Evolutionary conservation across 2,888 invertebrate genomes (phyloP).

Genomic region (Electrophaes corylata): DNA sequence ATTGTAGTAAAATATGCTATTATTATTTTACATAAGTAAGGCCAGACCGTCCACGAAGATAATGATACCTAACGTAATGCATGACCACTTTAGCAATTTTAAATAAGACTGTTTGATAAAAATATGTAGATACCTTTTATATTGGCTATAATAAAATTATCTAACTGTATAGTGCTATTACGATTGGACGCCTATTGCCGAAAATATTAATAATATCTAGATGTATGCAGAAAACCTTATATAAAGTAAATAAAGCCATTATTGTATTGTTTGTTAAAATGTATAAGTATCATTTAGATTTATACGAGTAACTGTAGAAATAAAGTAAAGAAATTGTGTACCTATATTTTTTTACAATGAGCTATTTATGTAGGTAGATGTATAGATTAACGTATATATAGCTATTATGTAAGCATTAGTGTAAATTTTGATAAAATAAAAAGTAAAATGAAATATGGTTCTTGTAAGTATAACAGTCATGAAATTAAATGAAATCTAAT

Average conservation of each 20-base stretch:
- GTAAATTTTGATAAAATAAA: constrained; percentile 77
- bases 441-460: constrained; percentile 61
- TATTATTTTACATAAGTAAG: constrained; percentile 49
- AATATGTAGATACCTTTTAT: constrained; percentile 46
- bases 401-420: no score
- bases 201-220: constrained; percentile 12
- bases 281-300: constrained; percentile 11
- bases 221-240: constrained; percentile 1
- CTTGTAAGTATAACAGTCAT: constrained; percentile 64
- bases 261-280: constrained; percentile 34
- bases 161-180: background rate
- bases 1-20: constrained; percentile 43
- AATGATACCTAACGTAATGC: constrained; percentile 39
- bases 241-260: constrained; percentile 36
- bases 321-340: constrained; percentile 63
- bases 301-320: constrained; percentile 57
- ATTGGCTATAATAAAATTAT: constrained; percentile 10
- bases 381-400: no score
- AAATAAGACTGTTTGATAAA: constrained; percentile 68
- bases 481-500: constrained; percentile 74
- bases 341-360: constrained; percentile 79
- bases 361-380: constrained; percentile 63
- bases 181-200: constrained; percentile 1
- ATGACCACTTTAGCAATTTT: constrained; percentile 57
- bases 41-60: constrained; percentile 78